phyloP scores from a whole-genome alignment of 2,888 invertebrate genomes.

The Monopis laevigella region DNA sequence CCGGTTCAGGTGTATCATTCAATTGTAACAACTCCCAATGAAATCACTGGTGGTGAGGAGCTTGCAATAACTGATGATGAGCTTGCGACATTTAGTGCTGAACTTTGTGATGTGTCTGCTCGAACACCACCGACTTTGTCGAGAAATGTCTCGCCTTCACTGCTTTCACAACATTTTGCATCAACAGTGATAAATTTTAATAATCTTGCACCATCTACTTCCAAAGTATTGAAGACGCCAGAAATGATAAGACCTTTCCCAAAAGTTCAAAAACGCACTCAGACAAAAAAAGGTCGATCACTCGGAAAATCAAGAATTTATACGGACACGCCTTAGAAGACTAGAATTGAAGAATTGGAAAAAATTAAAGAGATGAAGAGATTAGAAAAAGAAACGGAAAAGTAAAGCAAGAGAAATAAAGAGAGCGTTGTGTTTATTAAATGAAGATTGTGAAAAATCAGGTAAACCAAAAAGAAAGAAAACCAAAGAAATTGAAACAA shows the following conservation, averaged over 20 bases:
- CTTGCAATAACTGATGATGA: slow-evolving; percentile 4
- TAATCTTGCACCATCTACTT: slow-evolving; percentile 3
- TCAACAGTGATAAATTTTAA: slow-evolving; percentile 8
- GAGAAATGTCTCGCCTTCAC: slow-evolving; percentile 8
- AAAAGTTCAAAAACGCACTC: neutral
- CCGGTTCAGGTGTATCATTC: neutral
- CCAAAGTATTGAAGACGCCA: slow-evolving; percentile 8
- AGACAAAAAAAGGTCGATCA: slow-evolving; percentile 9
- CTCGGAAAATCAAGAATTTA: slow-evolving; percentile 14
- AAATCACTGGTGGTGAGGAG: slow-evolving; percentile 1
- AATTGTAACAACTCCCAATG: neutral
- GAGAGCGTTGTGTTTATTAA: neutral
- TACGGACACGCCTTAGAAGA: slow-evolving; percentile 14
- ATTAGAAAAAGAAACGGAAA: slow-evolving; percentile 10
- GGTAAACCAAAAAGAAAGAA: too few species aligned
- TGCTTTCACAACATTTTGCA: slow-evolving; percentile 9
- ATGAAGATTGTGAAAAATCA: neutral
- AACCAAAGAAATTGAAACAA: slow-evolving; percentile 2
- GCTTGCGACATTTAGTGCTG: slow-evolving; percentile 7
- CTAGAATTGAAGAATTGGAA: slow-evolving; percentile 11
- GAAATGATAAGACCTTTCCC: slow-evolving; percentile 10
- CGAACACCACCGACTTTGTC: slow-evolving; percentile 3
- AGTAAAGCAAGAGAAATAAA: slow-evolving; percentile 6
- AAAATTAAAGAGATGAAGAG: slow-evolving; percentile 11
- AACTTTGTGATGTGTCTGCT: slow-evolving; percentile 4